Base-by-base conservation (phyloP, 2,797 vertebrate species). In the Remorina albescens region DNA sequence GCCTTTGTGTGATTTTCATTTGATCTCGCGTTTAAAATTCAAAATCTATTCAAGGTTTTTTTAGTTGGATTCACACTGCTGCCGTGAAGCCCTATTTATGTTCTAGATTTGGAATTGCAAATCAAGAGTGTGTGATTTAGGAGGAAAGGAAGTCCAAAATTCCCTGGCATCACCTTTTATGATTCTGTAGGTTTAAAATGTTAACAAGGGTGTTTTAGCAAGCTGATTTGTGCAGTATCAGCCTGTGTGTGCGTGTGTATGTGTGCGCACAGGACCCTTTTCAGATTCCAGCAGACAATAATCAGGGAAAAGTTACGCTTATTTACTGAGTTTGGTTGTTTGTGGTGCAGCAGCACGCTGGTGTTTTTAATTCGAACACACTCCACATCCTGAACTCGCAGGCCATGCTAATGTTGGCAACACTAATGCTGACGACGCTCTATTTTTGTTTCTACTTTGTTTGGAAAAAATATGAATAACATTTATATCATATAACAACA, bases 1-100 rank as follows among this genome's bases (percentile, higher is more conserved):
- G 93, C 93, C 91, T 95, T 95, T 95, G 94, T 95, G 93, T 53
- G 90, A 93, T 94, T 94, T 95, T 91, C 90, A 95, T 95, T 95
- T 95, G 94, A 95, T 95, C 94, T 95, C 68, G 92, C 93, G 93
- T 95, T 95, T 94, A 94, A 95, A 95, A 94, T 95, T 93, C 92
- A 86, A 94, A 95, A 95, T 94, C 93, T 95, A 94, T 95, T 95
- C 94, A 95, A 91, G 91, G 84, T 91, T 93, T 93, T 93, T 94
- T 90, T 83, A 83, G 84, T 90, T 90, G 89, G 93, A 92, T 93
- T 93, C 91, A 92, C 74, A 90, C 92, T 86, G 91, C 80, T 89
- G 86, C 92, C 55, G 82, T 89, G 91, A 91, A 93, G 91, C 87
- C 84, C 76, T 91, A 92, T 95, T 94, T 94, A 93, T 91, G 86